Conservation (phyloP, 2,888 invertebrate species). For the Pyralis farinalis region DNA sequence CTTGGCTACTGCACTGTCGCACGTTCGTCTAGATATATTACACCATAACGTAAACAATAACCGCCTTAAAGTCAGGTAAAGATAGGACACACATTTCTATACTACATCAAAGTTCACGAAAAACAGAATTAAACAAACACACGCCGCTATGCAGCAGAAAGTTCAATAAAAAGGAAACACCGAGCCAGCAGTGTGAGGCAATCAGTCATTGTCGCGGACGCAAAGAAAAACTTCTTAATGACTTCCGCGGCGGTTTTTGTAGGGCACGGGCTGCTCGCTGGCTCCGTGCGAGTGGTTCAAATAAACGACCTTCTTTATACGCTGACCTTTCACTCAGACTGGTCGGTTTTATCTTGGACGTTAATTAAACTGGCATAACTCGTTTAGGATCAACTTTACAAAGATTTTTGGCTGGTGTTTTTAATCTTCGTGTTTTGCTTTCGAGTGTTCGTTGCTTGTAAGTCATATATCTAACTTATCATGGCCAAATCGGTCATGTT, state of each 20-base stretch:
- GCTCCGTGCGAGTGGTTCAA: background rate
- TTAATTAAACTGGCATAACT: background rate
- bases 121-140: slow-evolving; percentile 3
- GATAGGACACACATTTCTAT: too few relatives aligned
- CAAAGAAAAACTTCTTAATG: slow-evolving; percentile 21
- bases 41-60: too few relatives aligned
- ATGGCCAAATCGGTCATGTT: too few relatives aligned
- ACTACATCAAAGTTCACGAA: background rate
- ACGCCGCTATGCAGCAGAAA: slow-evolving; percentile 3
- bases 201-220: slow-evolving; percentile 19
- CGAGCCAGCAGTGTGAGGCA: slow-evolving; percentile 3
- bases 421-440: too few relatives aligned
- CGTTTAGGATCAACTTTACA: background rate
- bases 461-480: too few relatives aligned
- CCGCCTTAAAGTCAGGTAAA: too few relatives aligned
- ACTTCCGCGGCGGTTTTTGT: slow-evolving; percentile 19
- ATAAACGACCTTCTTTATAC: slow-evolving; percentile 1
- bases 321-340: background rate
- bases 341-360: background rate
- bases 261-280: slow-evolving; percentile 4
- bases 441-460: too few relatives aligned
- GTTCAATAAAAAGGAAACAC: slow-evolving; percentile 3
- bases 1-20: too few relatives aligned
- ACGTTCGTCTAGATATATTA: too few relatives aligned
- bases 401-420: too few relatives aligned